phyloP scores from a whole-genome alignment of 2,113 vertebrate genomes.

The Nycticryphes semicollaris region DNA sequence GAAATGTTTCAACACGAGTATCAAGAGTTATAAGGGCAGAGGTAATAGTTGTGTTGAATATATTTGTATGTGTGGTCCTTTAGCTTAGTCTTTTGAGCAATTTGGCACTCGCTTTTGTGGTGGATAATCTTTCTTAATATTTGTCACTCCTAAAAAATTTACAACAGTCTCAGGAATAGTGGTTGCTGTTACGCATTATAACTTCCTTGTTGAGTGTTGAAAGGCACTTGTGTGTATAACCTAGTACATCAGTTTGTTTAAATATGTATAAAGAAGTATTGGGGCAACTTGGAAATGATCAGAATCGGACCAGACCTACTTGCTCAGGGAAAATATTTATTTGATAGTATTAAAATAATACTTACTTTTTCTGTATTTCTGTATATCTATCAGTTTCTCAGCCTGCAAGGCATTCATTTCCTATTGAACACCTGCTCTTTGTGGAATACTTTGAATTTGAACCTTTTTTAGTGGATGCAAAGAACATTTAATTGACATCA shows the following conservation, averaged over 20 bases:
- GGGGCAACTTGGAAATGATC: background rate
- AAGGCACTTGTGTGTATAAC: background rate
- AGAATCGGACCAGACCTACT: background rate
- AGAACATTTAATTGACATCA: background rate
- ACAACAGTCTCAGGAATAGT: background rate
- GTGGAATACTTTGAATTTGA: background rate
- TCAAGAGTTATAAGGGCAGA: background rate
- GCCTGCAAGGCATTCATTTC: background rate
- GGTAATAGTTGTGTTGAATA: background rate
- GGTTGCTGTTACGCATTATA: background rate
- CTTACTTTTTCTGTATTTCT: background rate
- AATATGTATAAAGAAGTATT: background rate
- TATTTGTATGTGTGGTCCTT: background rate
- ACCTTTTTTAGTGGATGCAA: background rate
- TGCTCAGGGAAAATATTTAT: background rate
- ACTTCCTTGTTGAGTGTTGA: background rate
- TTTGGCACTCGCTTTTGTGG: background rate
- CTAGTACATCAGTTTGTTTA: constrained; percentile 5
- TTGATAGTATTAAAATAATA: background rate
- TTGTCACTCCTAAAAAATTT: constrained; percentile 19
- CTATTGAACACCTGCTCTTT: background rate
- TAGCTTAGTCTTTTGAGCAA: background rate
- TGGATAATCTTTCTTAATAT: constrained; percentile 15
- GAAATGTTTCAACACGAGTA: background rate
- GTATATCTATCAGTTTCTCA: background rate